phyloP scores from a whole-genome alignment of 1,140 invertebrate species.

The Gonatopus flavifemur region DNA sequence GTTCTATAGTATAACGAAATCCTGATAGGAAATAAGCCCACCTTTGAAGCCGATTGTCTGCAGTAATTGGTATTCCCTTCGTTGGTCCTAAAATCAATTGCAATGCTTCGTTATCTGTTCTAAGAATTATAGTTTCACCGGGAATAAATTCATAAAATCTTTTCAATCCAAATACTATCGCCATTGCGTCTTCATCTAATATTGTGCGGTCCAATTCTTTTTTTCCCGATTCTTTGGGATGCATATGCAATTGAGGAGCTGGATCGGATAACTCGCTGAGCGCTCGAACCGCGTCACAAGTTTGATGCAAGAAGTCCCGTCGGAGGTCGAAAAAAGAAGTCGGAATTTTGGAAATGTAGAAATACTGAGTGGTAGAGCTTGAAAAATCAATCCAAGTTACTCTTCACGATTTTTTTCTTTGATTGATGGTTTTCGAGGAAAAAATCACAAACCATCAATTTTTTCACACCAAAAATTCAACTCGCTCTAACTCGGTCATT shows the following conservation, averaged over 20 bases:
- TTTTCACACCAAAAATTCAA: too few relatives aligned
- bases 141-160: slow-evolving; percentile 4
- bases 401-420: too few relatives aligned
- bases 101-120: slow-evolving; percentile 9
- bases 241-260: slow-evolving; percentile 52
- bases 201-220: slow-evolving; percentile 13
- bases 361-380: too few relatives aligned
- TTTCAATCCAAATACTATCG: slow-evolving; percentile 32
- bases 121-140: slow-evolving; percentile 3
- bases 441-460: too few relatives aligned
- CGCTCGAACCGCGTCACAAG: too few relatives aligned
- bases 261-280: too few relatives aligned
- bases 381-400: too few relatives aligned
- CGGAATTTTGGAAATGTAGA: too few relatives aligned
- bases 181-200: slow-evolving; percentile 47
- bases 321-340: too few relatives aligned
- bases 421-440: too few relatives aligned
- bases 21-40: slow-evolving; percentile 39
- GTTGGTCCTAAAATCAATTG: slow-evolving; percentile 10
- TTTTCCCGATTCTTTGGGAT: slow-evolving; percentile 45
- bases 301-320: too few relatives aligned
- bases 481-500: too few relatives aligned
- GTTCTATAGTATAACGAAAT: slow-evolving; percentile 41
- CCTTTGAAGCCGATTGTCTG: slow-evolving; percentile 32
- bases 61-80: slow-evolving; percentile 28